Percentiles rank a stretch among this genome's conserved stretches.
phyloP scores from a whole-genome alignment of 2,113 vertebrate species.

The Girardinichthys multiradiatus region DNA sequence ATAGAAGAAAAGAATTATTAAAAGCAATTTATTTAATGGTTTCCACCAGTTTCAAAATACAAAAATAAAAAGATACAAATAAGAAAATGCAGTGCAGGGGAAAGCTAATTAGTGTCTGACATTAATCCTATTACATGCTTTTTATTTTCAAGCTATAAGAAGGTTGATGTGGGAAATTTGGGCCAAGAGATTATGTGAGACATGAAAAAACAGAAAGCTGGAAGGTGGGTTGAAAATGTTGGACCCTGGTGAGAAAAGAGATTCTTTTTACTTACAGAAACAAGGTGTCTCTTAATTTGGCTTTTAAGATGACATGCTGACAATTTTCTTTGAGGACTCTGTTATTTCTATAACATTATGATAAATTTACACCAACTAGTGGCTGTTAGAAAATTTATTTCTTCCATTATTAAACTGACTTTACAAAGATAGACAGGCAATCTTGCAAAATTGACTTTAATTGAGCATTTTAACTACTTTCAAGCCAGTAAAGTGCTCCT shows the following conservation, averaged over 20 bases:
- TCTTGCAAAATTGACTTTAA: not conserved
- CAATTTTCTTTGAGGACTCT: not conserved
- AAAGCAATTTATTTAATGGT: not conserved
- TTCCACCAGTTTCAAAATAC: slow-evolving; percentile 11
- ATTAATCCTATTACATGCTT: slow-evolving; percentile 16
- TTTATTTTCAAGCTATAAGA: slow-evolving; percentile 11
- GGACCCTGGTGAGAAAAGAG: not conserved
- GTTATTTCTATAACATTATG: not conserved
- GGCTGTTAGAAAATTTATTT: not conserved
- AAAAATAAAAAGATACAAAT: slow-evolving; percentile 9
- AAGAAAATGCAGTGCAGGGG: not conserved
- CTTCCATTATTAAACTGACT: not conserved
- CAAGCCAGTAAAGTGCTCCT: slow-evolving; percentile 13
- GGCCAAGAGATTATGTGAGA: slow-evolving; percentile 9
- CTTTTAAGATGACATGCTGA: not conserved
- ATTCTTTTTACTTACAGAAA: not conserved
- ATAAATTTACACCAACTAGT: not conserved
- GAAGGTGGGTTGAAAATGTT: not conserved
- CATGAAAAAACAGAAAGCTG: not conserved
- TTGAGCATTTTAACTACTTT: slow-evolving; percentile 18
- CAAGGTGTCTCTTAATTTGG: not conserved
- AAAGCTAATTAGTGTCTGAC: slow-evolving; percentile 10
- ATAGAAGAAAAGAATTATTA: not conserved
- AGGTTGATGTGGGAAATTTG: not conserved
- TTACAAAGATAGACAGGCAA: slow-evolving; percentile 1